Evolutionary conservation across 2,113 vertebrate species (phyloP).

Genomic region (Phycodurus eques): DNA sequence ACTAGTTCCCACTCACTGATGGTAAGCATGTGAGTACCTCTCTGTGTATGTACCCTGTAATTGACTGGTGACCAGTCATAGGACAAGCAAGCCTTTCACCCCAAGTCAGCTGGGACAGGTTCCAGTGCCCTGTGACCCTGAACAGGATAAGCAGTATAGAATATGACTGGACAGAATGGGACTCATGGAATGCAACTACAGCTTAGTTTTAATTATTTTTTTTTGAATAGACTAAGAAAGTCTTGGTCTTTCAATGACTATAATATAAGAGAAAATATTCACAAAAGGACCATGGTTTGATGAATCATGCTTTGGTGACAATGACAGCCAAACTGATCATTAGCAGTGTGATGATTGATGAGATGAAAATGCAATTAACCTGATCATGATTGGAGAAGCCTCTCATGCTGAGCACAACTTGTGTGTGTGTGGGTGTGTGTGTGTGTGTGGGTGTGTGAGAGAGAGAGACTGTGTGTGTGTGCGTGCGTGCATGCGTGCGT

Average conservation of each 20-base stretch:
- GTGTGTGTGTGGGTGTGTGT: conserved; percentile 10
- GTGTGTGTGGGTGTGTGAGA: conserved; percentile 2
- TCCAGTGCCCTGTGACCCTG: not conserved
- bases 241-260: not conserved
- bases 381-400: conserved; percentile 31
- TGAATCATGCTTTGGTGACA: not conserved
- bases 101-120: not conserved
- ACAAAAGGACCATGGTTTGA: not conserved
- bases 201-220: not conserved
- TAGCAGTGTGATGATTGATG: conserved; percentile 35
- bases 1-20: no score
- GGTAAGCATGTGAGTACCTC: no score
- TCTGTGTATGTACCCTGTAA: no score
- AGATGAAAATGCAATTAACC: conserved; percentile 48
- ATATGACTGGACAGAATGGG: not conserved
- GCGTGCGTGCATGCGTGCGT: not conserved
- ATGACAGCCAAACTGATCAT: conserved; percentile 17
- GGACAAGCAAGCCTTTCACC: not conserved
- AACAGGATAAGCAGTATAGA: not conserved
- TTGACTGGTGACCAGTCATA: not conserved
- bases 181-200: not conserved
- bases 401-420: conserved; percentile 35
- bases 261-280: not conserved
- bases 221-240: not conserved
- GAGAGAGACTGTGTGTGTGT: not conserved